These are phyloP conservation scores for Neotoxoptera formosana DNA, from an alignment of 1,140 invertebrate species.

Conservation along the genomic window DNA sequence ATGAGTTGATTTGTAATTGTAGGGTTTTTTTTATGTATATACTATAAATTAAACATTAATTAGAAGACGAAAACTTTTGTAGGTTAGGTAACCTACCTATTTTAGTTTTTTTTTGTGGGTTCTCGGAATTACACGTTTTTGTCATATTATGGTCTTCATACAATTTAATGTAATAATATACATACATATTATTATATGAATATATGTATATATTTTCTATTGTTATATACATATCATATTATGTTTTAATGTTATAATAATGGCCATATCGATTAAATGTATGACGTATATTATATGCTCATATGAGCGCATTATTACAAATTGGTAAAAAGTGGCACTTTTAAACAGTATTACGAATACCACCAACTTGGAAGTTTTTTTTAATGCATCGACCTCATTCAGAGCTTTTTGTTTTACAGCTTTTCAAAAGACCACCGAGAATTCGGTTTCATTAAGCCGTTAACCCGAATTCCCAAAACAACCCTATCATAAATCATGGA, in stretches of 20 bases:
- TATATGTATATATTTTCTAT: too few relatives aligned
- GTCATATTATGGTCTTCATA: background rate
- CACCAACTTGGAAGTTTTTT: background rate
- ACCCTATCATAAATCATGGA: conserved; percentile 44
- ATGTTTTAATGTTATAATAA: background rate
- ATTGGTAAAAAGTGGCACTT: background rate
- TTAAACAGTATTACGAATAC: background rate
- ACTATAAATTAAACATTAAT: background rate
- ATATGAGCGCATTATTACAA: background rate
- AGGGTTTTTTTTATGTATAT: too few relatives aligned
- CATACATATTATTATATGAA: background rate
- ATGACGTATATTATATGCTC: background rate
- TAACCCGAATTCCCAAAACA: conserved; percentile 44
- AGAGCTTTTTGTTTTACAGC: conserved; percentile 43
- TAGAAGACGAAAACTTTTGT: background rate
- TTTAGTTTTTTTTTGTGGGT: background rate
- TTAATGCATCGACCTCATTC: conserved; percentile 22
- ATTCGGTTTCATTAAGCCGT: conserved; percentile 55
- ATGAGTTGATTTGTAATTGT: background rate
- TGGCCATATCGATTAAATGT: background rate
- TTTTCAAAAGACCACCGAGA: conserved; percentile 43
- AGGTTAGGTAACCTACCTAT: too few relatives aligned
- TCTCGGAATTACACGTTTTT: background rate
- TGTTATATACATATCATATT: background rate
- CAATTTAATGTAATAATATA: background rate